These are phyloP conservation scores for Phengaris arion DNA, from an alignment of 2,888 invertebrate genomes.

Conservation along the genomic window DNA sequence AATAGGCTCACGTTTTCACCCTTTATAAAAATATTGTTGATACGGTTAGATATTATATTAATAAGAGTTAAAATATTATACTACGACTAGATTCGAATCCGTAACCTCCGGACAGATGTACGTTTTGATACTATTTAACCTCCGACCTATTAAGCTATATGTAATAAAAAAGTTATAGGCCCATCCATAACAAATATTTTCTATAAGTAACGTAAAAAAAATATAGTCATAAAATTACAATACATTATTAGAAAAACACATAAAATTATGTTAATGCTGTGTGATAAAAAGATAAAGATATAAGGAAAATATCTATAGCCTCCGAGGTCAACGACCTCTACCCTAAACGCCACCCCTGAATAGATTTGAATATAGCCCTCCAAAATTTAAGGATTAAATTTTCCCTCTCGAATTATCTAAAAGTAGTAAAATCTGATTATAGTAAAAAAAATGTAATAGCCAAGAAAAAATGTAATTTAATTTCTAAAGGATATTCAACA, in stretches of 20 bases:
- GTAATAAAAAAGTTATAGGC: background rate
- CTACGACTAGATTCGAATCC: too few relatives aligned
- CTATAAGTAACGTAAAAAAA: background rate
- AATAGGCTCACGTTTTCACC: too few relatives aligned
- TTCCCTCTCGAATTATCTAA: slow-evolving; percentile 42
- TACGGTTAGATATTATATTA: too few relatives aligned
- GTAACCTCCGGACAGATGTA: too few relatives aligned
- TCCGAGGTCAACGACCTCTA: slow-evolving; percentile 66
- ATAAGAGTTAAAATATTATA: too few relatives aligned
- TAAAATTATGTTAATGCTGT: background rate
- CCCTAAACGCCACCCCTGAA: slow-evolving; percentile 53
- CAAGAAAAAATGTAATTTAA: background rate
- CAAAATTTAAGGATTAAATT: slow-evolving; percentile 64
- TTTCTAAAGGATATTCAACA: slow-evolving; percentile 25
- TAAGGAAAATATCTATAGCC: slow-evolving; percentile 42
- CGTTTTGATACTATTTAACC: too few relatives aligned
- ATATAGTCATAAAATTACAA: background rate
- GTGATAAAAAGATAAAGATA: slow-evolving; percentile 16
- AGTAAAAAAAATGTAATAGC: background rate
- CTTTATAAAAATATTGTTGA: too few relatives aligned
- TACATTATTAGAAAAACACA: background rate
- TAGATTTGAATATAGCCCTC: slow-evolving; percentile 69
- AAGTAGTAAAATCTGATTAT: slow-evolving; percentile 24
- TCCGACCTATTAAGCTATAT: too few relatives aligned
- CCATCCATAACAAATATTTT: background rate